These are phyloP conservation scores for Onchidella celtica DNA, from an alignment of 2,888 invertebrate genomes.

Conservation along the genomic window DNA sequence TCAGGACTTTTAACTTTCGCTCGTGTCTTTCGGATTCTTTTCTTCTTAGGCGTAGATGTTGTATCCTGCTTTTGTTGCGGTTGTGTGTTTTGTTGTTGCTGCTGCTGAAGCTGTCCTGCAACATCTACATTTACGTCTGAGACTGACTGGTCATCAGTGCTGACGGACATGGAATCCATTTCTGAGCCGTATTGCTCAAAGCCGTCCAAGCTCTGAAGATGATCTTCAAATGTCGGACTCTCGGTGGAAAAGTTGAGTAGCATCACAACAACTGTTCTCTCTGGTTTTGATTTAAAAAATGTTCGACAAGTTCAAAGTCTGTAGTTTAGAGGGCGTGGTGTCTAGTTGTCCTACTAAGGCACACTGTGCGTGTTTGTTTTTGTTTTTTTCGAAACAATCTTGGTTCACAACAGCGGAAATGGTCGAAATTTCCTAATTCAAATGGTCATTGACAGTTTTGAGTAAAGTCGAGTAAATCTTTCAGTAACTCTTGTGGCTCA, in stretches of 20 bases:
- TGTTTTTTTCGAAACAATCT: too few species aligned
- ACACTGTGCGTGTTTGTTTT: too few species aligned
- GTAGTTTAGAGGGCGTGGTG: too few species aligned
- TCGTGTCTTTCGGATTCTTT: conserved; percentile 30
- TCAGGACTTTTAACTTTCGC: conserved; percentile 45
- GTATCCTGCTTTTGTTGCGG: background rate
- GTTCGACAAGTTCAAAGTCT: too few species aligned
- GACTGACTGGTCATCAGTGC: conserved; percentile 6
- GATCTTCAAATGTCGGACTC: background rate
- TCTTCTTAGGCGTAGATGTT: conserved; percentile 14
- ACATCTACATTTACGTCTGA: background rate
- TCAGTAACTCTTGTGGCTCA: too few species aligned
- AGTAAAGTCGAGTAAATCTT: too few species aligned
- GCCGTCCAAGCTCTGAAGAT: background rate
- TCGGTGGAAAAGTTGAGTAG: conserved; percentile 5
- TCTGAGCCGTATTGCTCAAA: conserved; percentile 28
- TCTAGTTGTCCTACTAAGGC: too few species aligned
- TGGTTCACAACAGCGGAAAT: too few species aligned
- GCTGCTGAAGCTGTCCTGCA: background rate
- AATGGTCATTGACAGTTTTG: too few species aligned
- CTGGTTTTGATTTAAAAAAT: too few species aligned
- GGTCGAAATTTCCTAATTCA: too few species aligned
- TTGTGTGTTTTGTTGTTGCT: background rate
- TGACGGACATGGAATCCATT: conserved; percentile 24
- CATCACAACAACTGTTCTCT: too few species aligned